Conservation (phyloP, 2,888 invertebrate genomes). For the Busseola fusca region DNA sequence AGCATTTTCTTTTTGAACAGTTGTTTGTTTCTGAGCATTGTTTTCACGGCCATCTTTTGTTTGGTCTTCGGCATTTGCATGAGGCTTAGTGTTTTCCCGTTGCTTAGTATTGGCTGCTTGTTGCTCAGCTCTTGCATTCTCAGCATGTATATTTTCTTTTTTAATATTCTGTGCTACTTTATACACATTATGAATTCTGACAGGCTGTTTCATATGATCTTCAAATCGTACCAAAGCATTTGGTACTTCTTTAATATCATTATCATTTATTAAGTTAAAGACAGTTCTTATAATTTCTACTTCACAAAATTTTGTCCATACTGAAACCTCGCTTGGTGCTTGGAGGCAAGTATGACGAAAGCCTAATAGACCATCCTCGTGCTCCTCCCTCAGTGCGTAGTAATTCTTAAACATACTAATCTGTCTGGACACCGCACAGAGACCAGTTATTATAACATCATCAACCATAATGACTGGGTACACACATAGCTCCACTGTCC, state of each 20-base stretch:
- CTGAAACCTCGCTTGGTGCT: constrained; percentile 94
- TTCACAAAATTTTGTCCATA: constrained; percentile 98
- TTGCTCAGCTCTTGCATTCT: constrained; percentile 3
- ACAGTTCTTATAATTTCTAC: constrained; percentile 92
- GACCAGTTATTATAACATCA: constrained; percentile 92
- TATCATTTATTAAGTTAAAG: constrained; percentile 75
- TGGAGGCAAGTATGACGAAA: constrained; percentile 94
- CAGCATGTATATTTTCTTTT: constrained; percentile 70
- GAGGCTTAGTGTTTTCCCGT: not conserved
- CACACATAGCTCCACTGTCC: constrained; percentile 85
- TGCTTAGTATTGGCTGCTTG: not conserved
- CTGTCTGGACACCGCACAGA: constrained; percentile 91
- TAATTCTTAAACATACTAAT: constrained; percentile 73
- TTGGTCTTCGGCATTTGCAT: not conserved
- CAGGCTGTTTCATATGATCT: constrained; percentile 94
- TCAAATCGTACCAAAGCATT: constrained; percentile 94
- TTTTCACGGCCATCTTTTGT: constrained; percentile 60
- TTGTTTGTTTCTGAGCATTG: constrained; percentile 38
- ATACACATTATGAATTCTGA: constrained; percentile 95
- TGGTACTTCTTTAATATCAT: constrained; percentile 86
- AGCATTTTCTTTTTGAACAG: not conserved
- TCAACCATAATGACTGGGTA: constrained; percentile 91
- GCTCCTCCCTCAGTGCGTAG: constrained; percentile 67
- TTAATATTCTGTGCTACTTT: constrained; percentile 91
- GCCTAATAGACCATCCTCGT: constrained; percentile 90